Base-by-base conservation (phyloP, 2,888 invertebrate species). In the Charanyca ferruginea region DNA sequence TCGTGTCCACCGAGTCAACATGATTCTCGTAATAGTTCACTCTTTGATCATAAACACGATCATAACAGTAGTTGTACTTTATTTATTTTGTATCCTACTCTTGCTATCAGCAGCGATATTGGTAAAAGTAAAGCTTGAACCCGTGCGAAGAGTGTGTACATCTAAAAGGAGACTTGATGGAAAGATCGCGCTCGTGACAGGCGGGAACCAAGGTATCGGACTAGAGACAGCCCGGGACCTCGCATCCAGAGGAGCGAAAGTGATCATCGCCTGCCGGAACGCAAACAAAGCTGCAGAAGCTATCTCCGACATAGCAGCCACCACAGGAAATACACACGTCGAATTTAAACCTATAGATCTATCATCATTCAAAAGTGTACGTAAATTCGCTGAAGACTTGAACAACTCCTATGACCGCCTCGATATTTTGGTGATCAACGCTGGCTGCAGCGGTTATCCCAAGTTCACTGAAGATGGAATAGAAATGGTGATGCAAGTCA, bases 131-230 rank as follows among this genome's bases (percentile, higher is more conserved):
- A 72, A 41, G 0, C 11, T 55, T 0, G 81, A 81, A 64, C 70
- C 65, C 0, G 52, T 73, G 5, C 73, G 88, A 66, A 86, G 87
- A 23, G 85, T 85, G 18, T 94, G 94, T 73, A 89, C 77, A 57
- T 93, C 93, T 48, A 86, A 85, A 41, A 85, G 77, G 0, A 85
- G 86, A 38, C 71, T 95, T 3, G 69, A 89, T 2, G 96, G 96
- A 45, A 97, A 97, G 95, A 93, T 97, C 48, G 96, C 96, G 0
- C 95, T 98, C 44, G 94, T 98, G 8, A 98, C 98, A 0, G 98
- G 98, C 8, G 97, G 97, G 0, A 98, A 98, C 89, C 97, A 97
- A 1, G 98, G 98, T 3, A 98, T 98, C 66, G 98, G 98, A 1
- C 96, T 97, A 85, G 98, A 98, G 91, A 97, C 97, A 0, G 97